A percentile compares a stretch with the other conserved stretches of the same genome.
phyloP scores from a whole-genome alignment of 2,888 invertebrate genomes.

The Deilephila elpenor region DNA sequence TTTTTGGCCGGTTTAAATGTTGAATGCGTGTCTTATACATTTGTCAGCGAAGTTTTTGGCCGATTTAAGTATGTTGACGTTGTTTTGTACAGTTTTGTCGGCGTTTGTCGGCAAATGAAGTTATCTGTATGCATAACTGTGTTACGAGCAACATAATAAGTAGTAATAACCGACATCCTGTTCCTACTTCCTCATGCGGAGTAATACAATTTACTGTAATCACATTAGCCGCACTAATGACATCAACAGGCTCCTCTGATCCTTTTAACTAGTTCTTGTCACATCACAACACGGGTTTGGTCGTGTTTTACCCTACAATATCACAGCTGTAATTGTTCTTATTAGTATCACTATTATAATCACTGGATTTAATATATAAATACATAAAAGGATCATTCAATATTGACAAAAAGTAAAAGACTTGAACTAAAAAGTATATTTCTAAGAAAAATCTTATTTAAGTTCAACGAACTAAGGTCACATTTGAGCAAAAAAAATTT shows the following conservation, averaged over 20 bases:
- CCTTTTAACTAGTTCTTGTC: conserved; percentile 54
- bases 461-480: not conserved
- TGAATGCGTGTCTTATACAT: conserved; percentile 38
- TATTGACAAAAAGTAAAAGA: too few relatives aligned
- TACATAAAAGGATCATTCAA: not conserved
- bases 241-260: conserved; percentile 57
- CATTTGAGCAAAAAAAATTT: not conserved
- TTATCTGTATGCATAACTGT: conserved; percentile 31
- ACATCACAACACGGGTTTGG: conserved; percentile 11
- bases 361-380: not conserved
- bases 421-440: too few relatives aligned
- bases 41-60: conserved; percentile 46
- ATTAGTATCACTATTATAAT: not conserved
- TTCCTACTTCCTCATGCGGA: conserved; percentile 60
- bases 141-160: conserved; percentile 41
- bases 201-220: conserved; percentile 77
- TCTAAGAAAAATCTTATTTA: not conserved
- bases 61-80: not conserved
- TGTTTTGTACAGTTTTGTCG: not conserved
- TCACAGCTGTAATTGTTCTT: not conserved
- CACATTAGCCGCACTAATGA: conserved; percentile 69
- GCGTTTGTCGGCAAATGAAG: conserved; percentile 17
- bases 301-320: conserved; percentile 20
- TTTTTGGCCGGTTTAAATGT: conserved; percentile 56
- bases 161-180: conserved; percentile 64